Evolutionary conservation across 2,797 vertebrate species (phyloP).

Genomic region (Mus minutoides): DNA sequence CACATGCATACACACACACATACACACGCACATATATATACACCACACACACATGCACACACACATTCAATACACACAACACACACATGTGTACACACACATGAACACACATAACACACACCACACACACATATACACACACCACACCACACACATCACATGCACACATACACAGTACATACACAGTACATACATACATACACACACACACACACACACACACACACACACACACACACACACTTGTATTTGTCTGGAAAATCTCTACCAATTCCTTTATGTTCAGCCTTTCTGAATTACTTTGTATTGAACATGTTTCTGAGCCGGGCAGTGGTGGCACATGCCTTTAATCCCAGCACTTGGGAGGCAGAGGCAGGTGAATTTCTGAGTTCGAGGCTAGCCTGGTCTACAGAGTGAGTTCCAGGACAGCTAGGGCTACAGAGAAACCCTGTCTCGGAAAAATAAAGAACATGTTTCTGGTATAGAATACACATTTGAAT

Average conservation of each 20-base stretch:
- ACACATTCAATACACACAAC: not conserved
- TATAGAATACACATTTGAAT: not conserved
- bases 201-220: not conserved
- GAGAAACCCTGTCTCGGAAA: too few relatives aligned
- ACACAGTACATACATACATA: not conserved
- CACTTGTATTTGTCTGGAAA: slow-evolving; percentile 36
- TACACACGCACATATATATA: not conserved
- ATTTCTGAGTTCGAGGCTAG: too few relatives aligned
- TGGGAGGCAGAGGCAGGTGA: too few relatives aligned
- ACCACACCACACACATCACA: not conserved
- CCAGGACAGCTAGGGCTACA: too few relatives aligned
- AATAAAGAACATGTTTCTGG: not conserved
- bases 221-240: not conserved
- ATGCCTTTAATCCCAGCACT: too few relatives aligned
- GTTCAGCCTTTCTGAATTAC: slow-evolving; percentile 41
- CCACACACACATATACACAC: not conserved
- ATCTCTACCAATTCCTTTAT: slow-evolving; percentile 26
- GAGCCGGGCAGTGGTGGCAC: too few relatives aligned
- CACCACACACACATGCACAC: too few relatives aligned
- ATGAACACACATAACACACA: not conserved
- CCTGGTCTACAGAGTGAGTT: too few relatives aligned
- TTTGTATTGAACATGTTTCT: slow-evolving; percentile 28
- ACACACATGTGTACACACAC: too few relatives aligned
- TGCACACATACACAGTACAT: not conserved
- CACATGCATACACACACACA: not conserved